phyloP scores from a whole-genome alignment of 2,797 vertebrate species.

The Sebastes steindachneri region DNA sequence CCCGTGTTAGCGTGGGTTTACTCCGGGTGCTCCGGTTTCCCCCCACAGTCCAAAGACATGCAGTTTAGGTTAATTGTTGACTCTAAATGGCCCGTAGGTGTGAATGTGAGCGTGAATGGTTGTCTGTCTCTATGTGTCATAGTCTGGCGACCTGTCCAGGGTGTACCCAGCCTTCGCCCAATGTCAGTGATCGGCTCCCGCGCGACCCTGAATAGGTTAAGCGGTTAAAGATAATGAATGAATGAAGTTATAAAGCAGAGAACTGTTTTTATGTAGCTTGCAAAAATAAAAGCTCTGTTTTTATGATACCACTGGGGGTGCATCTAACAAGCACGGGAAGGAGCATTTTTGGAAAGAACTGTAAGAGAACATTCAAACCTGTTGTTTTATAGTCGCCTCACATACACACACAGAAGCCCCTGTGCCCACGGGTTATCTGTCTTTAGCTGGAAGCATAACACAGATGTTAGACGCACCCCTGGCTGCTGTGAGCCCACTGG shows the following conservation, averaged over 20 bases:
- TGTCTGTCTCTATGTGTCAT: too few relatives aligned
- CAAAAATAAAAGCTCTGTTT: not conserved
- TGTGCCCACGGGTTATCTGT: not conserved
- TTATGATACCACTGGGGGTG: not conserved
- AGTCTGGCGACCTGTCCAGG: too few relatives aligned
- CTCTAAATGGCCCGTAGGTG: too few relatives aligned
- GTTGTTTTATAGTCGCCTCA: slow-evolving; percentile 8
- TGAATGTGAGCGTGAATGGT: too few relatives aligned
- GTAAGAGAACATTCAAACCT: not conserved
- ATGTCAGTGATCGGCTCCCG: too few relatives aligned
- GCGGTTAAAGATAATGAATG: too few relatives aligned
- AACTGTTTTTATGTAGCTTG: not conserved
- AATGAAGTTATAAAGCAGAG: not conserved
- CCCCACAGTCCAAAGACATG: too few relatives aligned
- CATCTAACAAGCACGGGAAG: not conserved
- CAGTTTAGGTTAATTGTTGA: too few relatives aligned
- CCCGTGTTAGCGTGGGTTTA: too few relatives aligned
- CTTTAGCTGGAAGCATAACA: slow-evolving; percentile 24
- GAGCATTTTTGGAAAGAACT: not conserved
- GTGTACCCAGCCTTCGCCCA: too few relatives aligned
- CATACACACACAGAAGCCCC: not conserved
- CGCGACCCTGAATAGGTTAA: too few relatives aligned
- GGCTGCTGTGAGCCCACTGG: slow-evolving; percentile 15
- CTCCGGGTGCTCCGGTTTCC: too few relatives aligned
- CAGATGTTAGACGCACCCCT: slow-evolving; percentile 5